Evolutionary conservation across 2,888 invertebrate species (phyloP), one percentile per base, ranked within the genome.

Genomic region (Mesorhabditis spiculigera): DNA sequence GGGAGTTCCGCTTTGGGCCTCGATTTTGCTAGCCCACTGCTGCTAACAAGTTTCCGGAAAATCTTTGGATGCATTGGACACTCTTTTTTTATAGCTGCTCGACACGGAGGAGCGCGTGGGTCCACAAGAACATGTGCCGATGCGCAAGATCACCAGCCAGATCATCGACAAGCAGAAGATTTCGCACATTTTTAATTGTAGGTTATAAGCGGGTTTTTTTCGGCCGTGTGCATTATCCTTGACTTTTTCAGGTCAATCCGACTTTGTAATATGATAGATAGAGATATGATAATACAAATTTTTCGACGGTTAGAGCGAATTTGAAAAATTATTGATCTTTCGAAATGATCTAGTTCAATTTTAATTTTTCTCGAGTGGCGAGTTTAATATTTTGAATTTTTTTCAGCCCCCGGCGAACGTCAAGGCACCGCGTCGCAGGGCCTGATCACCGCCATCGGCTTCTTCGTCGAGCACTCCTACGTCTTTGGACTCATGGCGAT

Each of bases 401-500:
- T 68, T 72, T 68, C 69, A 4, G 73, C 63, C 10, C 71, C 75
- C 44, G 76, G 76, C 28, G 72, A 75, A 13, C 45, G 72, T 45
- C 74, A 78, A 61, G 68, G 73, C 41, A 70, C 75, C 0, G 67
- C 76, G 4, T 74, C 78, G 63, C 73, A 75, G 43, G 71, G 73
- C 62, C 65, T 82, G 68, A 74, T 77, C 28, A 72, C 78, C 41
- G 68, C 82, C 61, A 72, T 80, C 71, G 75, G 78, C 77, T 89
- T 92, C 73, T 89, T 92, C 76, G 91, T 92, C 79, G 90, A 90
- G 85, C 92, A 93, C 71, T 93, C 93, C 68, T 94, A 94, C 86
- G 91, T 93, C 71, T 91, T 91, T 43, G 92, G 93, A 10, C 91
- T 94, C 84, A 92, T 94, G 74, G 91, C 92, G 16, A 94, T 94